Base-by-base conservation (phyloP, 2,113 vertebrate genomes). In the Microcebus tavaratra region DNA sequence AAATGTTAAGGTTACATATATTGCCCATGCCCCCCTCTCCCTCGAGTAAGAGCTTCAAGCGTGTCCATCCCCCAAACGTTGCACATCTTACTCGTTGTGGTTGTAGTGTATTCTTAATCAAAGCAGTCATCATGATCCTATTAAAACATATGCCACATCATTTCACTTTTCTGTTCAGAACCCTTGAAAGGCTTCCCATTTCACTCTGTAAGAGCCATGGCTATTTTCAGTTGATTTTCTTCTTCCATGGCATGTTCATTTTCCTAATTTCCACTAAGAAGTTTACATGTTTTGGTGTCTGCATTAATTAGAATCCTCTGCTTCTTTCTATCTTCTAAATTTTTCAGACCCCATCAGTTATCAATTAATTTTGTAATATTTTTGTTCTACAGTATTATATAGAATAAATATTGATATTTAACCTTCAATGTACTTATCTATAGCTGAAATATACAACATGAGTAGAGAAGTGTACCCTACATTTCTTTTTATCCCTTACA, bases 311-410 rank as follows among this genome's bases (percentile, higher is more conserved):
- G 39, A 86, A 63, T 68, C 7, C 17, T 88, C 12, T 55, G 65
- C 45, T 92, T 68, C n/a, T 81, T 86, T 73, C 36, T 88, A 3
- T 8, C 63, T 90, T 45, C 25, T 82, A 92, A 89, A 59, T 39
- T 90, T 87, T 95, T 78, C n/a, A 94, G 11, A 36, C 63, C 1
- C 14, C 57, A 89, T 89, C 18, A 91, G 78, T 85, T 79, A 94
- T 82, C 65, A 94, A 55, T 83, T 68, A 67, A 57, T 78, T 96
- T 27, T 78, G 5, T 45, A 34, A 86, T 68, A 57, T 67, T 21
- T 53, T 53, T 21, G 59, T 90, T 88, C 17, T 4, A 61, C 2
- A 31, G 5, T 72, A 8, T 72, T 90, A 42, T 63, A 80, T 23
- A 42, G 8, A 92, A 36, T 0, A 65, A 8, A 31, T 68, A 72